A percentile compares a stretch with the other conserved stretches of the same genome.
Evolutionary conservation across 2,113 vertebrate species (phyloP).

Genomic region (Podarcis raffonei): DNA sequence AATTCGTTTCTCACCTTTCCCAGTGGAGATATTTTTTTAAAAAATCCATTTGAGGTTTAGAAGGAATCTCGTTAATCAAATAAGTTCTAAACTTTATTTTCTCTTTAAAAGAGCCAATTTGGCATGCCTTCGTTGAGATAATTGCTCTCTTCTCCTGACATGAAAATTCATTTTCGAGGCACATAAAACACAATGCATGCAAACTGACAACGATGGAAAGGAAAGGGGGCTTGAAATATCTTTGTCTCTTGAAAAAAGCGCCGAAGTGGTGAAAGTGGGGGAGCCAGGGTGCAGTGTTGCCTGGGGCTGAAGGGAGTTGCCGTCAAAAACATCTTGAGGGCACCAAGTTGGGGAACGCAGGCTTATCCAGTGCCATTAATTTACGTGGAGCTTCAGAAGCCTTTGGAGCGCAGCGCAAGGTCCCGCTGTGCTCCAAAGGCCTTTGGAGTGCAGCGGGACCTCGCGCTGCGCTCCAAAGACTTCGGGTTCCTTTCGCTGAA

Average conservation of each 20-base stretch:
- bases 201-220: slow-evolving; percentile 56
- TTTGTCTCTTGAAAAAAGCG: slow-evolving; percentile 19
- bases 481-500: too few species aligned
- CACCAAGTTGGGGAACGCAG: too few species aligned
- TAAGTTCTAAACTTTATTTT: slow-evolving; percentile 73
- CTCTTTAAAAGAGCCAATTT: slow-evolving; percentile 72
- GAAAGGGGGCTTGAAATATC: slow-evolving; percentile 55
- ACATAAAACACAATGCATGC: slow-evolving; percentile 70
- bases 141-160: slow-evolving; percentile 70
- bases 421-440: too few species aligned
- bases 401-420: too few species aligned
- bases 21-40: slow-evolving; percentile 59
- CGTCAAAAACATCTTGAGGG: not conserved
- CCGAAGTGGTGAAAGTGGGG: not conserved
- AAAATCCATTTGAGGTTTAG: slow-evolving; percentile 67
- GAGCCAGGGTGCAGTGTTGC: not conserved
- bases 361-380: too few species aligned
- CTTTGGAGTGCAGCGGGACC: too few species aligned
- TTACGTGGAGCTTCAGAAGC: not conserved
- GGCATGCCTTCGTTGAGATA: slow-evolving; percentile 68
- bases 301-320: not conserved
- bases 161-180: slow-evolving; percentile 72
- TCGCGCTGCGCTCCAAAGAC: too few species aligned
- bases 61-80: slow-evolving; percentile 70
- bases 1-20: slow-evolving; percentile 65